Conservation (phyloP, 2,113 vertebrate genomes). For the Axis porcinus region DNA sequence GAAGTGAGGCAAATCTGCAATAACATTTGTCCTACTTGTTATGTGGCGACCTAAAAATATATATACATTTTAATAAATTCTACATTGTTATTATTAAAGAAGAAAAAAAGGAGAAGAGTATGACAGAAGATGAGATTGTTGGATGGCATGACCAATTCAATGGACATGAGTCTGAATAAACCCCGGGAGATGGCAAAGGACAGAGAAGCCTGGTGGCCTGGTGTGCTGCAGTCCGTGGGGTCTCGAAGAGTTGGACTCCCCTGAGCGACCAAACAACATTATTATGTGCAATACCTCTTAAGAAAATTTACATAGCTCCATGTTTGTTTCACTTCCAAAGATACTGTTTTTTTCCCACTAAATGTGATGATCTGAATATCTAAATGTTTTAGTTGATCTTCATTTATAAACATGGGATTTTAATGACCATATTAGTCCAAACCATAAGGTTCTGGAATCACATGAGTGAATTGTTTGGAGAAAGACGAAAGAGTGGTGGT, state of each 20-base stretch:
- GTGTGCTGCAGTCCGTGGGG: rapidly evolving
- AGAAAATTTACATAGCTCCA: not conserved
- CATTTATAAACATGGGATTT: slow-evolving; percentile 14
- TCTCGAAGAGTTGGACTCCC: not conserved
- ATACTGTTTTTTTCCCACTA: not conserved
- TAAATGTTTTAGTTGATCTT: not conserved
- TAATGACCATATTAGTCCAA: not conserved
- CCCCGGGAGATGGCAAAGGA: rapidly evolving
- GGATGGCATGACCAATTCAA: not conserved
- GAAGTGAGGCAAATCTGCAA: not conserved
- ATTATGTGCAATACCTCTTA: not conserved
- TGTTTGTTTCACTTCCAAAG: not conserved
- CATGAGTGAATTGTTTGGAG: not conserved
- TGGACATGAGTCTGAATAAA: not conserved
- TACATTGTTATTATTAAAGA: not conserved
- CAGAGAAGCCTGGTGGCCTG: not conserved
- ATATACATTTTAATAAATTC: not conserved
- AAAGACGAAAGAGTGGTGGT: not conserved
- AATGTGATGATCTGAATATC: not conserved
- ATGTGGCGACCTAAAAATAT: not conserved
- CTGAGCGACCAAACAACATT: not conserved
- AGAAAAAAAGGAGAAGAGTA: not conserved
- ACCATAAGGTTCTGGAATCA: not conserved
- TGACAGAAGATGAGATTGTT: not conserved
- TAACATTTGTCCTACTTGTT: not conserved